Base-by-base conservation (phyloP, 2,113 vertebrate genomes). In the Muntiacus muntjak region DNA sequence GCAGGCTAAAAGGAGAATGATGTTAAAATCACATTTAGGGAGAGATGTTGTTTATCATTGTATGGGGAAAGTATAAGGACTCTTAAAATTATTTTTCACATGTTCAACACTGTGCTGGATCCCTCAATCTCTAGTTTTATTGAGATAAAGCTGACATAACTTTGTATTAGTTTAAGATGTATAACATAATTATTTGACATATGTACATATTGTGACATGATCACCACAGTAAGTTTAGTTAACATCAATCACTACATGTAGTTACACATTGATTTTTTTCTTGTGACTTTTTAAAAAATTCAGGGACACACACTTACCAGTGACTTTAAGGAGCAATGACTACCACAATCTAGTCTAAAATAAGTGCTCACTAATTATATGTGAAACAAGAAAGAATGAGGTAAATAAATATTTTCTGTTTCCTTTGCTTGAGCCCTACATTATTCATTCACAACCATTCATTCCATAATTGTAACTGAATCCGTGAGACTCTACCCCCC, bases 401-500 rank as follows among this genome's bases (percentile, higher is more conserved):
- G 11, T 26, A 71, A 92, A 55, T 2, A 7, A 40, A n/a, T 83
- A 67, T 64, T 52, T 82, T 40, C 89, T 52, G 58, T 36, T 88
- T 88, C 50, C 92, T 6, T 57, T 96, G 83, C 45, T 47, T 36
- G 30, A 76, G 15, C 25, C 30, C 10, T 33, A 43, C 23, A 64
- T 50, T 45, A n/a, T 4, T 84, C 45, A 57, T 33, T 64, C 26
- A 45, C 5, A 54, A 57, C 17, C 36, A 43, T 47, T 40, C n/a
- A 47, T 33, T 91, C 15, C 55, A 19, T 30, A 21, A 4, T 2
- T 67, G 43, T 81, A 33, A 45, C 21, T 33, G 45, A 43, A 67
- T 19, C 11, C 16, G 3, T 33, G 82, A 74, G 7, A 28, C 28
- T 43, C 33, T 23, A 14, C 4, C 1, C 17, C 21, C 2, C 0